Conservation (phyloP, 2,113 vertebrate species). For the Cettia cetti region DNA sequence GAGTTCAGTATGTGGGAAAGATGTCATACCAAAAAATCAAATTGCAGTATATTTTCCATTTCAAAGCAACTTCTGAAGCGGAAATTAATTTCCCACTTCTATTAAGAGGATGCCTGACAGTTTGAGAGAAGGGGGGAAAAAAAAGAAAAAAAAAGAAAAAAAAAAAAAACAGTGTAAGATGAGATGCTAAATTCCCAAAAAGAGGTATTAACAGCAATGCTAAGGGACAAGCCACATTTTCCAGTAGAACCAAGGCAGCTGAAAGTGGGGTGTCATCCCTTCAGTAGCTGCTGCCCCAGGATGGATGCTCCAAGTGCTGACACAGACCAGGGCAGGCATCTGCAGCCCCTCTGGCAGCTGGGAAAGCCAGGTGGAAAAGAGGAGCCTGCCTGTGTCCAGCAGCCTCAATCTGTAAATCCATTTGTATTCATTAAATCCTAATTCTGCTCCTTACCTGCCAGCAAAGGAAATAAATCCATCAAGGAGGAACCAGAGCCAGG, state of each 20-base stretch:
- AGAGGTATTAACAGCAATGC: neutral
- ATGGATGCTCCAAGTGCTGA: neutral
- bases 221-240: neutral
- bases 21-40: neutral
- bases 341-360: neutral
- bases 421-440: neutral
- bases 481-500: neutral
- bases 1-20: neutral
- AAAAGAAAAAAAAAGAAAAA: neutral
- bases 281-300: neutral
- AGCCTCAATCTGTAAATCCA: neutral
- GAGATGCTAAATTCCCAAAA: neutral
- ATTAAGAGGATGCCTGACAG: neutral
- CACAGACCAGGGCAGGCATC: neutral
- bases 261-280: neutral
- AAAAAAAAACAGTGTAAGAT: neutral
- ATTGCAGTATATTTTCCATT: neutral
- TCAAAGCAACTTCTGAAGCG: neutral
- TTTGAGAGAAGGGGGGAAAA: neutral
- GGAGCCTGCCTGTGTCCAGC: neutral
- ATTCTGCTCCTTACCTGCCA: neutral
- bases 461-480: neutral
- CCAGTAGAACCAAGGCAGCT: neutral
- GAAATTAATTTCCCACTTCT: constrained; percentile 36
- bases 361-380: neutral